Evolutionary conservation across 2,113 vertebrate species (phyloP).

Genomic region (Menura novaehollandiae): DNA sequence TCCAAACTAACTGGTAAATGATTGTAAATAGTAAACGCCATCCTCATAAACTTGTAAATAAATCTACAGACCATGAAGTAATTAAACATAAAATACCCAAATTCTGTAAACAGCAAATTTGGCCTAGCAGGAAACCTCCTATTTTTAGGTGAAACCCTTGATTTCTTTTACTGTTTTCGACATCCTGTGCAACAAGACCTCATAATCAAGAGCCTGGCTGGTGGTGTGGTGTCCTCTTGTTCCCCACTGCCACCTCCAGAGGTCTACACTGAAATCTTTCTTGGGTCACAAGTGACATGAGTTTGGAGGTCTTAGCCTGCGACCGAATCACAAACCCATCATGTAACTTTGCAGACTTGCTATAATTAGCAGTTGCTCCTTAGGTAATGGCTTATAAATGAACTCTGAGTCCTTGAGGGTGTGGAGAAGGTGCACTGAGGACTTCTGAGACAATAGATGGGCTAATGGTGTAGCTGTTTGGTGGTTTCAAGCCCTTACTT

Average conservation of each 20-base stretch:
- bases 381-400: neutral
- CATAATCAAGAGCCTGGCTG: neutral
- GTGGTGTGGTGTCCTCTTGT: neutral
- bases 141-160: neutral
- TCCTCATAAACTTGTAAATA: neutral
- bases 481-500: neutral
- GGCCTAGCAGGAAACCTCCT: neutral
- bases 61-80: neutral
- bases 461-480: neutral
- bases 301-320: conserved; percentile 31
- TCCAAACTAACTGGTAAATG: neutral
- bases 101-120: neutral
- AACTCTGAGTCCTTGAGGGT: neutral
- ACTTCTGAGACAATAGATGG: neutral
- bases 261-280: neutral
- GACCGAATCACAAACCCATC: neutral
- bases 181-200: neutral
- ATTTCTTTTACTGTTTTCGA: neutral
- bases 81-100: neutral
- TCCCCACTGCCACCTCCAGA: conserved; percentile 24
- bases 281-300: conserved; percentile 12
- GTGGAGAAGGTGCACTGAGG: neutral
- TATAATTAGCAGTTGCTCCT: neutral
- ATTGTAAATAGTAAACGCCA: too few relatives aligned
- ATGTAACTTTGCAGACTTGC: neutral